A percentile compares a stretch with the other conserved stretches of the same genome.
These are phyloP conservation scores for Hoplias malabaricus DNA, from an alignment of 2,113 vertebrate genomes.

Conservation along the genomic window DNA sequence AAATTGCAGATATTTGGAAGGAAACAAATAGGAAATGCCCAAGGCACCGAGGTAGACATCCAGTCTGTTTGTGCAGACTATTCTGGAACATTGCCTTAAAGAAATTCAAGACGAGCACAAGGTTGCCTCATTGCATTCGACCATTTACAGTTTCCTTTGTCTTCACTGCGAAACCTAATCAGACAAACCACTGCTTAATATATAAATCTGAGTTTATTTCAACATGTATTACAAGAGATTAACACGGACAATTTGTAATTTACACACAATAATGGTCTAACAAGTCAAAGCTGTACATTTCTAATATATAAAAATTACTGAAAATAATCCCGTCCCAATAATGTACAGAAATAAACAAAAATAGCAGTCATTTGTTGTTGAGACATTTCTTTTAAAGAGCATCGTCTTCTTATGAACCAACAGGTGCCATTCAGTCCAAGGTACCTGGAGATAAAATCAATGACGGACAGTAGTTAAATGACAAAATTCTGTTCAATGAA, in stretches of 20 bases:
- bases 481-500: no score
- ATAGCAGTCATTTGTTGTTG: not conserved
- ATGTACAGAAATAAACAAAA: conserved; percentile 26
- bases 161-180: not conserved
- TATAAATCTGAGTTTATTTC: conserved; percentile 42
- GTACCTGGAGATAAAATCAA: conserved; percentile 32
- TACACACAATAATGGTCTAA: not conserved
- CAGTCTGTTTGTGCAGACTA: conserved; percentile 16
- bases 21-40: not conserved
- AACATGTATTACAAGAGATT: conserved; percentile 20
- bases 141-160: not conserved
- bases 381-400: no score
- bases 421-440: conserved; percentile 42
- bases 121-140: not conserved
- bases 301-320: not conserved
- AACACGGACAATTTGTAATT: conserved; percentile 28
- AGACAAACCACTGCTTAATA: not conserved
- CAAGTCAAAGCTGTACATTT: conserved; percentile 17
- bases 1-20: conserved; percentile 4
- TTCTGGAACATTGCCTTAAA: not conserved
- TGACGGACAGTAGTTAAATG: not conserved
- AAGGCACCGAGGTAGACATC: conserved; percentile 8
- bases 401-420: not conserved
- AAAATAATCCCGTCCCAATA: not conserved
- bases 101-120: not conserved